phyloP scores from a whole-genome alignment of 2,113 vertebrate species.

The Ceyx melanurus region DNA sequence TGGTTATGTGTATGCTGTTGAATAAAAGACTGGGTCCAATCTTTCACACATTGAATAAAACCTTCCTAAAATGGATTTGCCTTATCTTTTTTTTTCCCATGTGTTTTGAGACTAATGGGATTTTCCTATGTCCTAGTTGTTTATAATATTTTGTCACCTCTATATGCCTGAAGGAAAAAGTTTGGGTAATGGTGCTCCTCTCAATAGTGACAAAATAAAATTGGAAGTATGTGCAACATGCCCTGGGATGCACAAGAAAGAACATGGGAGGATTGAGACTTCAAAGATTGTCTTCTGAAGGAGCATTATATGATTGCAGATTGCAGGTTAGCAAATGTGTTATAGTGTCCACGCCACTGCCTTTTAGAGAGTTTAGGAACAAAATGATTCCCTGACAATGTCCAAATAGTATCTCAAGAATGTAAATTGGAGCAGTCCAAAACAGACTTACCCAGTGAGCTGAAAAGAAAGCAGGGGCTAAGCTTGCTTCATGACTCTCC shows the following conservation, averaged over 20 bases:
- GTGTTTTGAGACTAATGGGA: not conserved
- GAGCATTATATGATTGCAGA: not conserved
- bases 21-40: no score
- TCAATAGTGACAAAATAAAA: not conserved
- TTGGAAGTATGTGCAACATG: no score
- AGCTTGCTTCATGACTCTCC: not conserved
- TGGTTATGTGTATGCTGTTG: no score
- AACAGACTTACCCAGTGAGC: accelerated
- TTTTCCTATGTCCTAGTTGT: not conserved
- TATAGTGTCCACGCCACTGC: not conserved
- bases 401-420: not conserved
- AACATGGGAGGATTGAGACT: not conserved
- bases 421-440: not conserved
- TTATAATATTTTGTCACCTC: accelerated
- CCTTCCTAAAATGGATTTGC: no score
- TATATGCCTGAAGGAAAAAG: not conserved
- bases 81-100: not conserved
- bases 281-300: not conserved
- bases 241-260: not conserved
- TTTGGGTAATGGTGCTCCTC: accelerated
- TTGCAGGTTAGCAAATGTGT: not conserved
- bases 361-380: not conserved
- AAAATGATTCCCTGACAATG: not conserved
- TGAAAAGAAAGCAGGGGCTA: not conserved
- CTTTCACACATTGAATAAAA: no score